Conservation (phyloP, 2,888 invertebrate species). For the Chrysodeixis includens region DNA sequence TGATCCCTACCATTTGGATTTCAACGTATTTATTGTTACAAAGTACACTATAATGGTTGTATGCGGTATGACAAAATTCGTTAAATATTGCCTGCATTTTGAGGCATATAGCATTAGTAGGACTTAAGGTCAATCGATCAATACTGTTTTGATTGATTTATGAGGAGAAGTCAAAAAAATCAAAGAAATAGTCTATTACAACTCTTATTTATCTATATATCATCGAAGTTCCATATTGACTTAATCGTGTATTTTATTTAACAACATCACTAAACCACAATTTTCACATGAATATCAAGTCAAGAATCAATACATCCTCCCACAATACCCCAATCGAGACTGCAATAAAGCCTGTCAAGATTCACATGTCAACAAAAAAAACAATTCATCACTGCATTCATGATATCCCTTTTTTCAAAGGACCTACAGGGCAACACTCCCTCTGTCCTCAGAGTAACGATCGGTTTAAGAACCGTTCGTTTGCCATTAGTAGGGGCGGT, state of each 20-base stretch:
- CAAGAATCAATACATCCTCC: no score
- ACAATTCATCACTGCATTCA: conserved; percentile 25
- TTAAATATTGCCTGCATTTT: no score
- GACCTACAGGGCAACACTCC: conserved; percentile 3
- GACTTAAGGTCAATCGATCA: no score
- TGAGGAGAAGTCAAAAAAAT: no score
- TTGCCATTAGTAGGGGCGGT: conserved; percentile 61
- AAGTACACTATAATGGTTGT: background rate
- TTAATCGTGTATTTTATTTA: no score
- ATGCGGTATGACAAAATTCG: background rate
- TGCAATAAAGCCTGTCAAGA: background rate
- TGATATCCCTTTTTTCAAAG: conserved; percentile 31
- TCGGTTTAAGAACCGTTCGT: conserved; percentile 48
- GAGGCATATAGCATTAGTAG: no score
- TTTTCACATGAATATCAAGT: no score
- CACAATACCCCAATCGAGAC: background rate
- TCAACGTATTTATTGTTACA: conserved; percentile 13
- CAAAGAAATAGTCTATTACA: no score
- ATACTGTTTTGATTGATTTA: no score
- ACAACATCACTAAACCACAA: no score
- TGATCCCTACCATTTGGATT: conserved; percentile 54
- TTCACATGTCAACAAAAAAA: conserved; percentile 14
- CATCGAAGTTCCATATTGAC: no score
- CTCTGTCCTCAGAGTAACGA: conserved; percentile 44
- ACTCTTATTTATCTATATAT: no score